phyloP scores from a whole-genome alignment of 2,888 invertebrate genomes.

The Mimachlamys varia region DNA sequence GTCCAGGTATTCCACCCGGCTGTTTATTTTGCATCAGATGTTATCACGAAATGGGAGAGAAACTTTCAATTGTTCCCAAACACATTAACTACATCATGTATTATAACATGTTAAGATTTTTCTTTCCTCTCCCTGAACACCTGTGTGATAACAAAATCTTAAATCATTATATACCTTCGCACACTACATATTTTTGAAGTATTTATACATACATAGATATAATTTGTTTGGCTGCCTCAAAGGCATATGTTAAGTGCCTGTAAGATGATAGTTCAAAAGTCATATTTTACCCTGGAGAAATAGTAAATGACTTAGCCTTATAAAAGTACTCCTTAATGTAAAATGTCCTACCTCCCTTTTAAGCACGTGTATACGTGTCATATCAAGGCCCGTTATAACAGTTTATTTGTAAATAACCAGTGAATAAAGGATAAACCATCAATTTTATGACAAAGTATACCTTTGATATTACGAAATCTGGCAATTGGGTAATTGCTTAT shows the following conservation, averaged over 20 bases:
- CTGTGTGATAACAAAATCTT: constrained; percentile 11
- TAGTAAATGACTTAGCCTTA: not conserved
- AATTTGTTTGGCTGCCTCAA: not conserved
- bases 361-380: not conserved
- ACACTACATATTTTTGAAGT: not conserved
- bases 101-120: not conserved
- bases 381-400: not conserved
- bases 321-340: constrained; percentile 11
- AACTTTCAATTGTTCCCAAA: not conserved
- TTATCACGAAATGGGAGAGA: not conserved
- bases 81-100: not conserved
- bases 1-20: not conserved
- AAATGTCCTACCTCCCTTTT: not conserved
- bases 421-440: not conserved
- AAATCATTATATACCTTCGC: not conserved
- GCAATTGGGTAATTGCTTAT: not conserved
- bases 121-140: not conserved
- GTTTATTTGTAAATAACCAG: not conserved
- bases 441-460: constrained; percentile 8
- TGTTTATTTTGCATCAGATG: constrained; percentile 3
- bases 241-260: not conserved
- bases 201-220: not conserved
- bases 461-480: not conserved
- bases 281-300: not conserved
- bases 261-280: constrained; percentile 19